Base-by-base conservation (phyloP, 1,140 invertebrate species). In the Drosophila pachea region DNA sequence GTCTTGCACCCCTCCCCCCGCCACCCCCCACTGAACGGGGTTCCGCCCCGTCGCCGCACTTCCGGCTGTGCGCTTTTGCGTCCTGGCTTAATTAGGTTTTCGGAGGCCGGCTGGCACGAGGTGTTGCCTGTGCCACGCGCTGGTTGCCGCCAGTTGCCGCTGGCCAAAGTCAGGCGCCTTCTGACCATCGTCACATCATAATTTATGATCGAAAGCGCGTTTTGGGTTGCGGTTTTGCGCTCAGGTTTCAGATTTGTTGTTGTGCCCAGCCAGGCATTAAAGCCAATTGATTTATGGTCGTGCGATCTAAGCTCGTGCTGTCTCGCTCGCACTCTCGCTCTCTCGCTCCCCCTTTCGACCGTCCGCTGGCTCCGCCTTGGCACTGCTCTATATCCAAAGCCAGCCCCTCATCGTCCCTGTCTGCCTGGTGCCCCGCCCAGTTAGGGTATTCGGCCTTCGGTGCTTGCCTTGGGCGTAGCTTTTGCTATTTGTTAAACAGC, bases 181-280 rank as follows among this genome's bases (percentile, higher is more conserved):
- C 45, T 42, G 43, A 48, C 50, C 52, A 59, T 48, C 42, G 33
- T 68, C 58, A 52, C 38, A 50, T 68, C 56, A 86, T 86, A 84
- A 84, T 84, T 84, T 84, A 84, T 84, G 79, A 84, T 84, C 79
- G 81, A 86, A 74, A 74, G 71, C 81, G 79, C 79, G 81, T 76
- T 73, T 83, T 73, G 81, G 77, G 66, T 65, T 65, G 55, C 65
- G 33, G 50, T 65, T 65, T 72, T 63, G 53, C 69, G 33, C 65
- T 53, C 72, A 66, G 63, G 47, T 56, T 61, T 81, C 66, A 66
- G 42, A 63, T 69, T 70, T 67, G 61, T 61, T 68, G 63, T 60
- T 47, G 45, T 69, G 67, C 67, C 67, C 67, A 58, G 56, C 55
- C 29, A 32, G 65, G 73, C 69, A 84, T 84, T 83, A 83, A 78